phyloP scores from a whole-genome alignment of 2,888 invertebrate species.

The Drosophila mulleri region DNA sequence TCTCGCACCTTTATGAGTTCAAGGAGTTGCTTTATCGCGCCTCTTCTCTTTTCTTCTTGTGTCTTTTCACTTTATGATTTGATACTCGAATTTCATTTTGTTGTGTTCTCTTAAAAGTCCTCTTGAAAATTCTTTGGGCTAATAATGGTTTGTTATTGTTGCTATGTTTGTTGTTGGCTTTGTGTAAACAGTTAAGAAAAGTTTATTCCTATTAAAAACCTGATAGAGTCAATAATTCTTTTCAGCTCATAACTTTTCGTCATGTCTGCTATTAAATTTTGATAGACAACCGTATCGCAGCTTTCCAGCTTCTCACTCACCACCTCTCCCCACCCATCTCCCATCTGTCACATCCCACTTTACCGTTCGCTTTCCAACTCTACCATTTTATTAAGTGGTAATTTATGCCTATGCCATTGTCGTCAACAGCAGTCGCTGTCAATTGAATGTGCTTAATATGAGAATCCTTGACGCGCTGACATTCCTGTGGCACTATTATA shows the following conservation, averaged over 20 bases:
- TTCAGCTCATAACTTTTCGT: not conserved
- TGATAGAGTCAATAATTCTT: not conserved
- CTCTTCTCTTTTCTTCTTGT: no score
- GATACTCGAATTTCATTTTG: no score
- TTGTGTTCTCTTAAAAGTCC: no score
- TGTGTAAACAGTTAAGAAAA: not conserved
- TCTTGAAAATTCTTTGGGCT: not conserved
- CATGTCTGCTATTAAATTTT: not conserved
- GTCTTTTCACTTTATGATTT: no score
- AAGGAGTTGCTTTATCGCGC: no score
- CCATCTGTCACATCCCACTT: not conserved
- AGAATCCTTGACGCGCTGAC: conserved; percentile 38
- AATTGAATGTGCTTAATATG: conserved; percentile 28
- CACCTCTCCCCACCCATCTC: no score
- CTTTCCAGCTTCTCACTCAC: not conserved
- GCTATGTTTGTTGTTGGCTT: not conserved
- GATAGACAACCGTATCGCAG: not conserved
- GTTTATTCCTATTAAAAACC: not conserved
- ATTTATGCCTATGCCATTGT: conserved; percentile 30
- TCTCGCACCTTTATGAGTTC: no score
- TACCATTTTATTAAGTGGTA: conserved; percentile 20
- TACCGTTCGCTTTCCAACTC: not conserved
- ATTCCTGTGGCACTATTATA: conserved; percentile 54
- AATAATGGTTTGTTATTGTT: no score
- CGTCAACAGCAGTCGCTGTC: conserved; percentile 22